Conservation (phyloP, 2,113 vertebrate species). For the Heterotilapia buettikoferi region DNA sequence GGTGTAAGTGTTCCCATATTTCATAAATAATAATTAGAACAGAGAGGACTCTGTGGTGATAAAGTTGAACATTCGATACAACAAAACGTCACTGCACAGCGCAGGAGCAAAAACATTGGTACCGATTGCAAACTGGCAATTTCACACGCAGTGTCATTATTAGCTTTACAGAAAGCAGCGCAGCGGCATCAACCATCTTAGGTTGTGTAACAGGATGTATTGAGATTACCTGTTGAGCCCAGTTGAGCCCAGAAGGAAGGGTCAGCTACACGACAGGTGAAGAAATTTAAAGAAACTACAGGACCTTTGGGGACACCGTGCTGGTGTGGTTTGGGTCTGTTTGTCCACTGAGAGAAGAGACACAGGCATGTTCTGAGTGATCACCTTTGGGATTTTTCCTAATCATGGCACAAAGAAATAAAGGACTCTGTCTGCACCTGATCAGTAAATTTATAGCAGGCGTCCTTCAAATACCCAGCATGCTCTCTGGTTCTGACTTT, state of each 20-base stretch:
- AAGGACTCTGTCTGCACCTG: not conserved
- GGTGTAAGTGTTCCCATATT: not conserved
- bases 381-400: not conserved
- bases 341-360: not conserved
- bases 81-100: not conserved
- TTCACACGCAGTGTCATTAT: not conserved
- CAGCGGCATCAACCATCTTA: not conserved
- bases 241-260: not conserved
- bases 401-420: not conserved
- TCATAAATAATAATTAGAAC: not conserved
- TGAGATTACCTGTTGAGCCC: not conserved
- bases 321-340: not conserved
- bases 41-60: not conserved
- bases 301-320: rapidly evolving
- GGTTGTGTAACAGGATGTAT: not conserved
- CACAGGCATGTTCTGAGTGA: not conserved
- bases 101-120: not conserved
- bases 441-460: not conserved
- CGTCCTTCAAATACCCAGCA: not conserved
- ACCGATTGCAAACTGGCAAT: not conserved
- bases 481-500: not conserved
- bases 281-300: not conserved
- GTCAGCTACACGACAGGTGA: not conserved
- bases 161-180: not conserved
- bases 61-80: not conserved